phyloP scores from a whole-genome alignment of 2,113 vertebrate species.

The Anseranas semipalmata region DNA sequence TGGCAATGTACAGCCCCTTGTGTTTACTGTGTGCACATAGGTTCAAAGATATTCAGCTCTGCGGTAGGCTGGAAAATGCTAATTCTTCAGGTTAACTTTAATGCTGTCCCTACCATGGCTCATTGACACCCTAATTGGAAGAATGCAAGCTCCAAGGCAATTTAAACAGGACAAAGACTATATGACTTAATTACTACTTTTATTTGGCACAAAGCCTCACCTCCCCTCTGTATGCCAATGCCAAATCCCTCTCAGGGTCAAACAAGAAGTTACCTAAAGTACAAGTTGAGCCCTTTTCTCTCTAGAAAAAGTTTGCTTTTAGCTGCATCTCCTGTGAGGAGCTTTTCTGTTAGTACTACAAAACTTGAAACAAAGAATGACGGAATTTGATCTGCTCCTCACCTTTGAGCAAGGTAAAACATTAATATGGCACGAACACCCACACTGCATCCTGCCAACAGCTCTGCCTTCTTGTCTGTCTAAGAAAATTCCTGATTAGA shows the following conservation, averaged over 20 bases:
- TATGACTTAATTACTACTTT: not conserved
- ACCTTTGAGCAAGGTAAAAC: constrained; percentile 24
- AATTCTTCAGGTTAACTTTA: not conserved
- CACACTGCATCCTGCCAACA: not conserved
- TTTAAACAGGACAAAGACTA: not conserved
- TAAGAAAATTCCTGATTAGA: not conserved
- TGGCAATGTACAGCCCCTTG: not conserved
- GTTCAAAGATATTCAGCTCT: not conserved
- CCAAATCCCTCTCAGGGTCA: not conserved
- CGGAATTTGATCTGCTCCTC: constrained; percentile 23
- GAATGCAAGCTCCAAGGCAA: not conserved
- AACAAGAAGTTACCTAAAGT: not conserved
- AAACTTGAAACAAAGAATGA: not conserved
- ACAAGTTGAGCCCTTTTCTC: not conserved
- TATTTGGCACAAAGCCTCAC: not conserved
- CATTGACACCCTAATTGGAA: not conserved
- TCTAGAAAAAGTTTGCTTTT: not conserved
- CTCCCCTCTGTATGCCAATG: not conserved
- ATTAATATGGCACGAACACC: constrained; percentile 19
- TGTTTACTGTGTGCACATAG: not conserved
- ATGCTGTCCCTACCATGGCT: not conserved
- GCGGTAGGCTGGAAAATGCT: not conserved
- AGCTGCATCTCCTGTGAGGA: not conserved
- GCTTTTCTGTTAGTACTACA: not conserved
- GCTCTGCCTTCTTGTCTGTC: not conserved